These are phyloP conservation scores for Globodera rostochiensis DNA, from an alignment of 1,140 invertebrate species.

Conservation along the genomic window DNA sequence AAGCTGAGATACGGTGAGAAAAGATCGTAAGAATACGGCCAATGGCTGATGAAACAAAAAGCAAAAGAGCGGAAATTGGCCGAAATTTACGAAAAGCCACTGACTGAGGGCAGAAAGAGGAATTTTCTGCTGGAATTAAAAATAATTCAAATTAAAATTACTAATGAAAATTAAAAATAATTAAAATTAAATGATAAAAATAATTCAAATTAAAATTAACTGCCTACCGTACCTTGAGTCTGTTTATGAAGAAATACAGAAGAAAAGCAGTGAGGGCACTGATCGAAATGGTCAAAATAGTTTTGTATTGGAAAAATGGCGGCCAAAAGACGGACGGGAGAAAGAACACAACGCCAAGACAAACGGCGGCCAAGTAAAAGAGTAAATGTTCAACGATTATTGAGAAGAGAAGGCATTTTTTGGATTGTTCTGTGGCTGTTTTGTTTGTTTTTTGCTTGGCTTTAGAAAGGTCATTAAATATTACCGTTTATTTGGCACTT, in stretches of 20 bases:
- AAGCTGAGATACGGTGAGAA: not conserved
- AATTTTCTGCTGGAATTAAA: not conserved
- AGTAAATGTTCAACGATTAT: not conserved
- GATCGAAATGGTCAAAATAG: not conserved
- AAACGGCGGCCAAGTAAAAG: not conserved
- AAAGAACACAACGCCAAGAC: constrained; percentile 8
- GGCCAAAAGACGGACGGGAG: not conserved
- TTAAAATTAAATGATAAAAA: not conserved
- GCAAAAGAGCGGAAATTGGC: not conserved
- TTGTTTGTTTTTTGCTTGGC: not conserved
- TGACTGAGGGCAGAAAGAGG: not conserved
- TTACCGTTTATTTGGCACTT: not conserved
- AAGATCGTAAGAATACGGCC: not conserved
- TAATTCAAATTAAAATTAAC: not conserved
- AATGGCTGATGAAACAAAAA: not conserved
- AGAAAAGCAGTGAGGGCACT: not conserved
- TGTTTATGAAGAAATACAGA: not conserved
- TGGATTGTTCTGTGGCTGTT: not conserved
- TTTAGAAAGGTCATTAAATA: not conserved
- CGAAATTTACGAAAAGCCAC: not conserved
- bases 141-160: not conserved
- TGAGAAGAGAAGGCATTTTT: not conserved
- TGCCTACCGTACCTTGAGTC: not conserved
- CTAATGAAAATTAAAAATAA: not conserved
- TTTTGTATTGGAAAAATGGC: not conserved